phyloP scores from a whole-genome alignment of 2,888 invertebrate species.

The Monoplex corrugatus region DNA sequence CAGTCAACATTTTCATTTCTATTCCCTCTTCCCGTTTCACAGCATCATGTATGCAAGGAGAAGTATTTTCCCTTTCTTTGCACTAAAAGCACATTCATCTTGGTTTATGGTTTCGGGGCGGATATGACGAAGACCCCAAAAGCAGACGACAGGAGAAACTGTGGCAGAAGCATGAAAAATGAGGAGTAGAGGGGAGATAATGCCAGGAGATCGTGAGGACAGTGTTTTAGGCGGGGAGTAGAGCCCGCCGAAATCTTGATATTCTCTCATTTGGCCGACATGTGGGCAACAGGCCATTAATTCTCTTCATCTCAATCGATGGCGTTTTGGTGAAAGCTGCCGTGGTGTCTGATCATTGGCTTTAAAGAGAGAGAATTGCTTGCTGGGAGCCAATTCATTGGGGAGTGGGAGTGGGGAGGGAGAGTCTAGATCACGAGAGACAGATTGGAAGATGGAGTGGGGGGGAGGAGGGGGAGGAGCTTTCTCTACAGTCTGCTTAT shows the following conservation, averaged over 20 bases:
- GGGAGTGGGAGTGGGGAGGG: no score
- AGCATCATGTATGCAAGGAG: no score
- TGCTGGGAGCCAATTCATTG: background rate
- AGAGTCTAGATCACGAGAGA: background rate
- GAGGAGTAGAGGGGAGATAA: slow-evolving; percentile 39
- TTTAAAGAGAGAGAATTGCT: background rate
- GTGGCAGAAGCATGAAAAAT: slow-evolving; percentile 42
- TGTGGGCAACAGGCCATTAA: slow-evolving; percentile 28
- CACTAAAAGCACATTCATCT: background rate
- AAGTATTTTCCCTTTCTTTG: no score
- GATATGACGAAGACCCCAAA: slow-evolving; percentile 38
- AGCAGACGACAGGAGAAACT: slow-evolving; percentile 45
- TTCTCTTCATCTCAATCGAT: slow-evolving; percentile 37
- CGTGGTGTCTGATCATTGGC: background rate
- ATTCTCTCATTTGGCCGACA: background rate
- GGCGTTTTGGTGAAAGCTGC: background rate
- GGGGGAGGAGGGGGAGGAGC: background rate
- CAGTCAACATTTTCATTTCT: no score
- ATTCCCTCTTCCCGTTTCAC: no score
- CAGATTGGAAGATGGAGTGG: background rate
- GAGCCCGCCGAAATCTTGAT: slow-evolving; percentile 39
- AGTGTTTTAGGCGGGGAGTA: slow-evolving; percentile 29
- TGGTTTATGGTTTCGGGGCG: background rate
- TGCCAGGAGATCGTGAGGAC: slow-evolving; percentile 30
- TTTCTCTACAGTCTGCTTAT: no score